These are phyloP conservation scores for Misgurnus mizolepis DNA, from an alignment of 2,113 vertebrate species.

Conservation along the genomic window DNA sequence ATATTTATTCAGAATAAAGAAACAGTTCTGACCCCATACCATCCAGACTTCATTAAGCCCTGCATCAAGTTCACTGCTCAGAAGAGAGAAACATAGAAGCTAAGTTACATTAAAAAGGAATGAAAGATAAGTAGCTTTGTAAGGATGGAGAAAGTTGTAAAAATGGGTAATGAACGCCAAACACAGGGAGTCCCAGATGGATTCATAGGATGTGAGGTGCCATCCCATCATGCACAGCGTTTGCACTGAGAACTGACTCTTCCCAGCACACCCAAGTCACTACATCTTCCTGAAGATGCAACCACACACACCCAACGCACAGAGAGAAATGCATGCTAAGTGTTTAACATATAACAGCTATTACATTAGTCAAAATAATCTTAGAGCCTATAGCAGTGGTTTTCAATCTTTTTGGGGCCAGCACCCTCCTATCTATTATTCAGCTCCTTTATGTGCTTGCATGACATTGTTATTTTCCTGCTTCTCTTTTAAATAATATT, in stretches of 20 bases:
- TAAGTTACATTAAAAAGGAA: conserved; percentile 34
- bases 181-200: neutral
- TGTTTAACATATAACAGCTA: neutral
- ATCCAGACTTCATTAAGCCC: no score
- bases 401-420: no score
- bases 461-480: no score
- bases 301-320: conserved; percentile 6
- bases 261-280: conserved; percentile 27
- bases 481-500: no score
- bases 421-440: no score
- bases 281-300: neutral
- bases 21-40: no score
- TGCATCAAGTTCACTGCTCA: no score
- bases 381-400: no score
- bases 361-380: neutral
- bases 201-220: neutral
- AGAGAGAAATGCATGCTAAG: neutral
- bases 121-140: neutral
- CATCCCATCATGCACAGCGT: neutral
- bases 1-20: no score
- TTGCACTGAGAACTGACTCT: conserved; percentile 22
- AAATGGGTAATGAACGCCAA: neutral
- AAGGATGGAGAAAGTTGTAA: neutral
- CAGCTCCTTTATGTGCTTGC: no score
- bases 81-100: no score